Evolutionary conservation across 2,888 invertebrate species (phyloP), one percentile per base, ranked within the genome.

Genomic region (Thyatira batis): DNA sequence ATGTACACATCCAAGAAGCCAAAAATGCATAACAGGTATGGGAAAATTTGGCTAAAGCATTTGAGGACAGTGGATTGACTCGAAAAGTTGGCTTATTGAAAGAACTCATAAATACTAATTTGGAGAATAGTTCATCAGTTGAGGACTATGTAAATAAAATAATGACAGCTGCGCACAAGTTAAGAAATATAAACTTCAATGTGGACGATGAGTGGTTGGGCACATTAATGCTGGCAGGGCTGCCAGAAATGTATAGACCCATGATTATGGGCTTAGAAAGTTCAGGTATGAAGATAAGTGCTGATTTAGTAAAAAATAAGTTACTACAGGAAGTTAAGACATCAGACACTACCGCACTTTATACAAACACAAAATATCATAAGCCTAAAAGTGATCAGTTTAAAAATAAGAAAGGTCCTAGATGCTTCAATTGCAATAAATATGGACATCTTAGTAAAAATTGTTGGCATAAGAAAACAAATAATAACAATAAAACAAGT

Each of bases 111-210:
- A 63, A 50, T 11, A 65, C 57, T 3, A 39, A 52, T 23, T 20
- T 60, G 11, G 60, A 66, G 45, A 39, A 43, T 9, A 45, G 51
- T n/a, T 43, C 3, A 2, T 53, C 46, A 20, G 25, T 64, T 1
- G 58, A 64, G 30, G 55, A 56, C 6, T 64, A 64, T 52, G 51
- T 60, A 0, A 61, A 46, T 20, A 61, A 58, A 30, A 56, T 61
- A 0, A 57, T 59, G 55, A 50, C 21, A 0, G 49, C 53, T 1
- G 61, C 58, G 0, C 61, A 59, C 27, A 56, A 59, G 27, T 30
- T 62, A 1, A 9, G 61, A 11, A 54, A 54, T 11, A 64, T 61
- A 13, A 25, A 45, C 0, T 64, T 64, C 49, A 43, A 55, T 8
- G 27, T 28, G 1, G 27, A 28, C 10, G 27, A 28, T 28, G 27